Percentiles rank a stretch among this genome's conserved stretches.
Conservation (phyloP, 2,797 vertebrate species). For the Crocodylus rhombifer region DNA sequence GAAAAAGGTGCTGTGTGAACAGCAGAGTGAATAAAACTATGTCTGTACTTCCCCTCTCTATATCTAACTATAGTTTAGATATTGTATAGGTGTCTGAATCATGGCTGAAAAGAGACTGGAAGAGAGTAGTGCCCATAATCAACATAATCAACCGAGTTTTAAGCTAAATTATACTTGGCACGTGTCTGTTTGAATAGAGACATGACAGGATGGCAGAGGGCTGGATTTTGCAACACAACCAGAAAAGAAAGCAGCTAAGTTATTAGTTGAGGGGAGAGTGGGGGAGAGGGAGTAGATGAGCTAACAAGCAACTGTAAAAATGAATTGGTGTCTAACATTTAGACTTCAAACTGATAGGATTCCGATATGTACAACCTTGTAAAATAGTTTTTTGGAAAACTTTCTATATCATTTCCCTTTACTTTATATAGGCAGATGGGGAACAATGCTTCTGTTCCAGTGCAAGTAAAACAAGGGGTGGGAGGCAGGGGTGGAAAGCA, state of each 20-base stretch:
- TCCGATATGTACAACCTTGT: background rate
- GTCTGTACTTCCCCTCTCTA: background rate
- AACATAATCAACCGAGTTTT: slow-evolving; percentile 43
- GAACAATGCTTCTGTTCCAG: background rate
- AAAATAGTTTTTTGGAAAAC: background rate
- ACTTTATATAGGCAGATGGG: background rate
- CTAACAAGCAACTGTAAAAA: background rate
- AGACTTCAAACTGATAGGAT: background rate
- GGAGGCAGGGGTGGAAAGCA: no score
- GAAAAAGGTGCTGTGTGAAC: slow-evolving; percentile 12
- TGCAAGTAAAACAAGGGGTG: background rate
- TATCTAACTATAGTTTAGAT: background rate
- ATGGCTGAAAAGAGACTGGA: slow-evolving; percentile 20
- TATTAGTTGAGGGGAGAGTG: background rate
- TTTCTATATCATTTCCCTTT: background rate
- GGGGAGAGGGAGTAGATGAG: background rate
- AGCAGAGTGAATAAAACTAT: background rate
- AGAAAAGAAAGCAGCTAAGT: background rate
- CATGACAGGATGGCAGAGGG: background rate
- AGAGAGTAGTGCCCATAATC: background rate
- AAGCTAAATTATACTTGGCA: background rate
- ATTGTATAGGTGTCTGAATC: slow-evolving; percentile 8
- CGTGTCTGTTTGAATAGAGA: background rate
- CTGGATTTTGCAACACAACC: background rate
- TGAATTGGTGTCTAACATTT: background rate